These are phyloP conservation scores for Neolamprologus modestus DNA, from an alignment of 2,113 vertebrate species.

Conservation along the genomic window DNA sequence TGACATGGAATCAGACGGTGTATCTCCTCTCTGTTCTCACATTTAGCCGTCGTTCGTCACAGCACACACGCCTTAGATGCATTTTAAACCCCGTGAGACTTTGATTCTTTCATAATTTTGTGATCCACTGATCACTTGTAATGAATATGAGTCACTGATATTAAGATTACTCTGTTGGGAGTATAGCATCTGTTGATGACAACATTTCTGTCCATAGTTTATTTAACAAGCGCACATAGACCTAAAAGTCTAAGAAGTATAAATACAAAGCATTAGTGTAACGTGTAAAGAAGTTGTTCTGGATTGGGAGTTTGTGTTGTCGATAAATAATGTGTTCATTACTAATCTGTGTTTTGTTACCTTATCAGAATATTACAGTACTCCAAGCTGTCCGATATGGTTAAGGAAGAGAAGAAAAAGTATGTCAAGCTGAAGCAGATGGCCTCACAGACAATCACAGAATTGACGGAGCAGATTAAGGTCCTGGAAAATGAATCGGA, in stretches of 20 bases:
- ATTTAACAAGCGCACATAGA: background rate
- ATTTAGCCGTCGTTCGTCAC: background rate
- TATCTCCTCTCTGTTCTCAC: background rate
- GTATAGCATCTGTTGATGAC: background rate
- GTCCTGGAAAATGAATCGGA: constrained; percentile 77
- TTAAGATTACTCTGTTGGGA: background rate
- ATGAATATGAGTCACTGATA: background rate
- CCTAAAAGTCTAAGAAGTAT: background rate
- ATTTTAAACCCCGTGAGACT: background rate
- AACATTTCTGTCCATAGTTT: background rate
- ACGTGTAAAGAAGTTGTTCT: background rate
- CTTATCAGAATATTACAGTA: constrained; percentile 73
- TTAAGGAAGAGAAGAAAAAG: constrained; percentile 81
- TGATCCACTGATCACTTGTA: background rate
- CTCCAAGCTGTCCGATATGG: constrained; percentile 66
- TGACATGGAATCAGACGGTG: background rate
- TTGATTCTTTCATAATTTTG: background rate
- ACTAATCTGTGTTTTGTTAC: background rate
- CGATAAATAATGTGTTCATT: background rate
- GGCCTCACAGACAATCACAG: constrained; percentile 72
- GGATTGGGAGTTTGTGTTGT: background rate
- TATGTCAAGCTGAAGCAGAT: constrained; percentile 74
- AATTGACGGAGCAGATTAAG: constrained; percentile 73
- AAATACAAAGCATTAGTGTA: background rate
- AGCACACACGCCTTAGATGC: background rate